These are phyloP conservation scores for Leptinotarsa undecemlineata DNA, from an alignment of 1,140 invertebrate species.

Conservation along the genomic window DNA sequence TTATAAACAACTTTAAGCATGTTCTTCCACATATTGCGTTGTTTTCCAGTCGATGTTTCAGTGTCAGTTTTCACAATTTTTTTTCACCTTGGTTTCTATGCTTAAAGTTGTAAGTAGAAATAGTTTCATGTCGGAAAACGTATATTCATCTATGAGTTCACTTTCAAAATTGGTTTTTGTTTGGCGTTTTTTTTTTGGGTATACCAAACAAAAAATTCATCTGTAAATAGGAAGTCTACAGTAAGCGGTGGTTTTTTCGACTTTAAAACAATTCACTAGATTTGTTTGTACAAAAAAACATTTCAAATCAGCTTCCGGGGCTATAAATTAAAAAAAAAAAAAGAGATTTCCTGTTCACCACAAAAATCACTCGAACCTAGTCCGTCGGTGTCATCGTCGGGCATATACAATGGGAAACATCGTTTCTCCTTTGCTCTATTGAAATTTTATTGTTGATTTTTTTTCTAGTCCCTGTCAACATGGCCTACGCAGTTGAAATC, in stretches of 20 bases:
- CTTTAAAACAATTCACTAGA: no score
- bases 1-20: background rate
- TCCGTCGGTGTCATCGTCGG: background rate
- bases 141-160: background rate
- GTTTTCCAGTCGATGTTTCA: no score
- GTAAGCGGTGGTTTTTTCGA: no score
- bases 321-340: no score
- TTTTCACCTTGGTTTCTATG: background rate
- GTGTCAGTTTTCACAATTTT: no score
- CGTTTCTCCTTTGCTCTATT: background rate
- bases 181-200: no score
- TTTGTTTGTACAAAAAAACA: no score
- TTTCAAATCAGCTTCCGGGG: no score
- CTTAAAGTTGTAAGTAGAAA: background rate
- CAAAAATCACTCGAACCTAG: background rate
- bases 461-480: slow-evolving; percentile 43
- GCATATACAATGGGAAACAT: background rate
- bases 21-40: background rate
- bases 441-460: background rate
- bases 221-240: no score
- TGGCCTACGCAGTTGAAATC: slow-evolving; percentile 37
- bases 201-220: no score
- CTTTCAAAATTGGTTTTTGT: no score
- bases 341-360: no score
- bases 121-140: background rate